phyloP scores from a whole-genome alignment of 2,797 vertebrate species.

The Varecia variegata region DNA sequence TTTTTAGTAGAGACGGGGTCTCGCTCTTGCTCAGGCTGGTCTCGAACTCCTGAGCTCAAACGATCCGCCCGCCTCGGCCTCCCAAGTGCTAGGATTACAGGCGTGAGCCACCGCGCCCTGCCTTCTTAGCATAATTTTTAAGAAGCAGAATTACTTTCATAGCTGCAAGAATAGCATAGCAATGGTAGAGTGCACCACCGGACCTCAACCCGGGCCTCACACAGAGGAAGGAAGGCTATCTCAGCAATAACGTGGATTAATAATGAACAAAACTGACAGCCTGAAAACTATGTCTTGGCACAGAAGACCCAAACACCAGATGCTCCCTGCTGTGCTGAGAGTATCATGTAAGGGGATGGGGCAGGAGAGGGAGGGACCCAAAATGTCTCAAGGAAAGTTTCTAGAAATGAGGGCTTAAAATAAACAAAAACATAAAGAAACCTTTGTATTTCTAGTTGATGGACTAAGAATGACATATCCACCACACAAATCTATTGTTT shows the following conservation, averaged over 20 bases:
- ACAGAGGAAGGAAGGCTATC: background rate
- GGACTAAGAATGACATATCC: background rate
- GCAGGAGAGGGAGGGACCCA: background rate
- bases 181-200: too few species aligned
- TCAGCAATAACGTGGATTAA: rapidly evolving
- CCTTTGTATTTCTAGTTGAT: background rate
- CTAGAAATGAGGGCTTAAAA: background rate
- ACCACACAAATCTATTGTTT: background rate
- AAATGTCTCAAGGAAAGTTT: background rate
- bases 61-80: too few species aligned
- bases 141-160: background rate
- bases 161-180: background rate
- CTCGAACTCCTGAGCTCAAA: too few species aligned
- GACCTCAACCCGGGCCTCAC: background rate
- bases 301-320: background rate
- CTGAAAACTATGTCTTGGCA: rapidly evolving
- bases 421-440: background rate
- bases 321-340: background rate
- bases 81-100: too few species aligned
- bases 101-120: too few species aligned
- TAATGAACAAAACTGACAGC: background rate
- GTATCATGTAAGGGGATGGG: rapidly evolving
- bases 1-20: too few species aligned
- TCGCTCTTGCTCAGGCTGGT: too few species aligned
- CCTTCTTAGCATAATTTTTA: background rate